Base-by-base conservation (phyloP, 2,113 vertebrate species). In the Hyperopisus bebe region DNA sequence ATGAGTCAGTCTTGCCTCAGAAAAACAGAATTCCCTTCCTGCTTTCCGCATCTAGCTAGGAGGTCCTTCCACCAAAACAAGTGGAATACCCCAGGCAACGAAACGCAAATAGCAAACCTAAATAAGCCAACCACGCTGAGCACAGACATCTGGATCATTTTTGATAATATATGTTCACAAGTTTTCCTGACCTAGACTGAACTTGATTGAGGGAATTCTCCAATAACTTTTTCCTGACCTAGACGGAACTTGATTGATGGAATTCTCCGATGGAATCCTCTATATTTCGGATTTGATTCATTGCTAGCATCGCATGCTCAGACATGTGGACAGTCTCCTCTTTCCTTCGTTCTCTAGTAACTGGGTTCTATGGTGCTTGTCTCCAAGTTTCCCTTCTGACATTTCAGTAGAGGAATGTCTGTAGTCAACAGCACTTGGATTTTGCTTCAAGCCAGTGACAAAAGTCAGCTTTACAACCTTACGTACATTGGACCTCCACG, bases 1-100 rank as follows among this genome's bases (percentile, higher is more conserved):
- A 77, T 92, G 91, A 92, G 85, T 92, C 90, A 91, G 55, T 91
- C 50, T 86, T 80, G 80, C 90, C 88, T 51, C 58, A 44, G 88
- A 89, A 91, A 91, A 58, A 88, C 84, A 90, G 89, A 90, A 70
- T 89, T 90, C 87, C 88, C 70, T 85, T 92, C 58, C 51, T 42
- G 42, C 24, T 17, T 83, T n/a, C 53, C 50, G 42, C 46, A 48
- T 58, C 82, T 10, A 44, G n/a, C n/a, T 46, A 51, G 53, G 87
- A 70, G 87, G 87, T 66, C 80, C 27, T 42, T 39, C 42, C 44
- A 35, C 27, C 13, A 82, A 48, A 58, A 85, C 48, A 44, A 58
- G 27, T 80, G 89, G 53, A 66, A 83, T 44, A 87, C 85, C 31
- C n/a, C 27, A 19, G 48, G 13, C 48, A 87, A 87, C 15, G 50